Evolutionary conservation across 2,797 vertebrate genomes (phyloP), one percentile per base, ranked within the genome.

Genomic region (Catharus ustulatus): DNA sequence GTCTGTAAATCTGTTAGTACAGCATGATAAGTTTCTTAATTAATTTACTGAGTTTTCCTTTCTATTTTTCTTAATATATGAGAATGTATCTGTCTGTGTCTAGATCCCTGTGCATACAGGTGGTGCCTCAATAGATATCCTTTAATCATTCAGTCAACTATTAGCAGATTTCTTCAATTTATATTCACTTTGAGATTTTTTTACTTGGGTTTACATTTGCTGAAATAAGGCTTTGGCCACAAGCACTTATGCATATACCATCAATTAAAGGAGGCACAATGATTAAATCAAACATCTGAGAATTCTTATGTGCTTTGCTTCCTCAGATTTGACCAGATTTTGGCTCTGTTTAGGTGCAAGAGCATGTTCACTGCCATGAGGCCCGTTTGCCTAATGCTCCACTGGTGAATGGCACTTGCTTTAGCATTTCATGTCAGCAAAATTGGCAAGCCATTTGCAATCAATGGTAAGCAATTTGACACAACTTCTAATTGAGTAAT

Each of bases 401-500:
- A 88, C 91, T n/a, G 32, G 22, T 69, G 57, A 95, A 73, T 91
- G 93, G 72, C 89, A 91, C 68, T 92, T n/a, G 8, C 69, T 89
- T 97, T 96, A 96, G 92, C 17, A 12, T 87, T 87, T 92, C 36
- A 21, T 34, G 52, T 83, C 63, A 93, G 85, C 68, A 84, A 42
- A 95, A 90, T 90, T 93, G 88, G 71, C 86, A 90, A 87, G 73
- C 71, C 87, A 57, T 93, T 93, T 95, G 75, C 95, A 83, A 86
- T 96, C 91, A 95, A 89, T 93, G 92, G 40, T 74, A 91, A 93
- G 57, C 61, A 89, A 51, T 89, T 80, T 81, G 93, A 94, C 80
- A 88, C 40, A 79, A 64, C n/a, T 92, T 94, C 90, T 96, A 95
- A 95, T 80, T 94, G 82, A 96, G 89, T 42, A 80, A 67, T 68